A percentile compares a stretch with the other conserved stretches of the same genome.
Evolutionary conservation across 2,113 vertebrate species (phyloP).

Genomic region (Laterallus jamaicensis): DNA sequence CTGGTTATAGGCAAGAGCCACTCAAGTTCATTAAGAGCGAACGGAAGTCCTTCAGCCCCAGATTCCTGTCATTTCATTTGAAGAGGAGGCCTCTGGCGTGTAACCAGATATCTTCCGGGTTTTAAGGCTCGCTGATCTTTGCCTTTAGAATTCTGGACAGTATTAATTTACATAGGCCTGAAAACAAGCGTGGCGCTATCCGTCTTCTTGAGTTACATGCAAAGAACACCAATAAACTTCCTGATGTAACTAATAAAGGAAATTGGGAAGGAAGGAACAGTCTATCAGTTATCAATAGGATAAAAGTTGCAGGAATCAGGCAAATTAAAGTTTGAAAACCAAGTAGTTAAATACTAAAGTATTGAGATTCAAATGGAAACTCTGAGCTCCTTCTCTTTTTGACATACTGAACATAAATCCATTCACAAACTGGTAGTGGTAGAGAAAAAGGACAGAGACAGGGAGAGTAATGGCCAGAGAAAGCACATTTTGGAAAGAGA

Average conservation of each 20-base stretch:
- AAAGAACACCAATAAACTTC: slow-evolving; percentile 71
- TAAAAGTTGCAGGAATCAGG: slow-evolving; percentile 33
- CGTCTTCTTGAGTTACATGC: slow-evolving; percentile 73
- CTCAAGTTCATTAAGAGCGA: slow-evolving; percentile 53
- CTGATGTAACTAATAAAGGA: slow-evolving; percentile 77
- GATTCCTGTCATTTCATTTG: slow-evolving; percentile 60
- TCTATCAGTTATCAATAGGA: slow-evolving; percentile 76
- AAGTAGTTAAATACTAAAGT: background rate
- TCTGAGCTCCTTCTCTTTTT: background rate
- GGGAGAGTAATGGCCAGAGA: background rate
- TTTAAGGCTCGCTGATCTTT: slow-evolving; percentile 65
- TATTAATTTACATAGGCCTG: slow-evolving; percentile 72
- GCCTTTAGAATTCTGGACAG: slow-evolving; percentile 70
- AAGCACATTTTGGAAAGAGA: background rate
- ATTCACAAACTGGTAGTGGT: background rate
- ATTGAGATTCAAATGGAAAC: slow-evolving; percentile 13
- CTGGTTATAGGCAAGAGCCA: slow-evolving; percentile 47
- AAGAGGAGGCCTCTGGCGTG: slow-evolving; percentile 67
- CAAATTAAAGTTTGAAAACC: slow-evolving; percentile 51
- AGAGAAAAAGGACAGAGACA: background rate
- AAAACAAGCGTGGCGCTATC: slow-evolving; percentile 54
- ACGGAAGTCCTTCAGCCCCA: slow-evolving; percentile 57
- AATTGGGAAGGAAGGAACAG: slow-evolving; percentile 77
- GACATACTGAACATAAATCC: background rate
- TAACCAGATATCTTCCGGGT: slow-evolving; percentile 69